Evolutionary conservation across 2,113 vertebrate species (phyloP).

Genomic region (Charina bottae): DNA sequence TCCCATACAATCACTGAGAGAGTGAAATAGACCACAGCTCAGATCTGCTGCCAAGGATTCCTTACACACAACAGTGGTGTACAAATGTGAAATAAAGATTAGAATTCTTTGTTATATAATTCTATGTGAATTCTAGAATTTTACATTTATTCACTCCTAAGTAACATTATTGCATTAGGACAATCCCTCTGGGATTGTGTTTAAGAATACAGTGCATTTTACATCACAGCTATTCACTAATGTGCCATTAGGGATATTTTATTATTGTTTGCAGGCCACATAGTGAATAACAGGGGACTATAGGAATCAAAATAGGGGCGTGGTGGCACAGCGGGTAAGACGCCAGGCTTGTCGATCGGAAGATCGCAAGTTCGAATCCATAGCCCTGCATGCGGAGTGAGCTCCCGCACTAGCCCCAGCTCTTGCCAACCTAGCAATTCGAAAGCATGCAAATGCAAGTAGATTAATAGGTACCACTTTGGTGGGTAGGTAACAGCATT

Average conservation of each 20-base stretch:
- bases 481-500: too few relatives aligned
- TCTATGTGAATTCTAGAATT: not conserved
- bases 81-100: not conserved
- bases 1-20: not conserved
- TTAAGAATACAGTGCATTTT: not conserved
- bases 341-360: too few relatives aligned
- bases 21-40: not conserved
- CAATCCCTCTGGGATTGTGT: not conserved
- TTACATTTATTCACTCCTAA: not conserved
- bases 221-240: conserved; percentile 15
- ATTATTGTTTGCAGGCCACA: conserved; percentile 12
- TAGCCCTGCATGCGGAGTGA: too few relatives aligned
- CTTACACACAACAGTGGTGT: not conserved
- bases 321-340: too few relatives aligned
- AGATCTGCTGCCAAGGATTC: not conserved
- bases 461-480: too few relatives aligned
- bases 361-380: too few relatives aligned
- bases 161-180: not conserved
- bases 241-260: not conserved
- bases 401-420: too few relatives aligned
- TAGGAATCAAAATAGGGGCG: too few relatives aligned
- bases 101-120: not conserved
- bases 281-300: not conserved
- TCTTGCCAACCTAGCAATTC: too few relatives aligned
- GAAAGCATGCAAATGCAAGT: too few relatives aligned